Evolutionary conservation across 2,113 vertebrate species (phyloP).

Genomic region (Paramisgurnus dabryanus): DNA sequence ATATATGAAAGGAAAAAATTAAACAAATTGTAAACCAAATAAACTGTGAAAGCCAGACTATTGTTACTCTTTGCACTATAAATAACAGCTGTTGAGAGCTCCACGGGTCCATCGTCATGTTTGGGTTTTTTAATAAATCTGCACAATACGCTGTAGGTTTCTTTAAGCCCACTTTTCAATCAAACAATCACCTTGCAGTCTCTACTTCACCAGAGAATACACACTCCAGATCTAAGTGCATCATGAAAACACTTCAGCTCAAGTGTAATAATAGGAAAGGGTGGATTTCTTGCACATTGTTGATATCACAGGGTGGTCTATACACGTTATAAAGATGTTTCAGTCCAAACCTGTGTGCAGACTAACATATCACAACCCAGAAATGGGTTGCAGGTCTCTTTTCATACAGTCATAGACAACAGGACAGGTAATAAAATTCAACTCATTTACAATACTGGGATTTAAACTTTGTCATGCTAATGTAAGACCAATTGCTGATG

Average conservation of each 20-base stretch:
- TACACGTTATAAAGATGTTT: not conserved
- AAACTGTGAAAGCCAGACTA: not conserved
- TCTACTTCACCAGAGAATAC: conserved; percentile 7
- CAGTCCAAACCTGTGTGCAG: not conserved
- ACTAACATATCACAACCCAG: no score
- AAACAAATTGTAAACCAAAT: no score
- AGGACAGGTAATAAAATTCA: no score
- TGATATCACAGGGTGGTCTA: not conserved
- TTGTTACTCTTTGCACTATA: not conserved
- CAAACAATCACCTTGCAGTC: not conserved
- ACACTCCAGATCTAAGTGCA: conserved; percentile 2
- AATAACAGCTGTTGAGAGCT: not conserved
- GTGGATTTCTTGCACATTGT: not conserved
- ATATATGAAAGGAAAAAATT: not conserved
- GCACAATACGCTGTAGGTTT: conserved; percentile 5
- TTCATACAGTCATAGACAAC: no score
- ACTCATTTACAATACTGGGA: no score
- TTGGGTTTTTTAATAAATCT: conserved; percentile 15
- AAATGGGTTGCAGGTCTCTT: no score
- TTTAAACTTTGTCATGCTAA: no score
- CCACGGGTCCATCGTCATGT: not conserved
- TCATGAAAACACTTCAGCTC: not conserved
- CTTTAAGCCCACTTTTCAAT: conserved; percentile 18
- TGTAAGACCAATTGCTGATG: no score
- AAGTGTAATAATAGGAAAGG: not conserved